Evolutionary conservation across 1,140 invertebrate genomes (phyloP), one percentile per base, ranked within the genome.

Genomic region (Bombus haemorrhoidalis): DNA sequence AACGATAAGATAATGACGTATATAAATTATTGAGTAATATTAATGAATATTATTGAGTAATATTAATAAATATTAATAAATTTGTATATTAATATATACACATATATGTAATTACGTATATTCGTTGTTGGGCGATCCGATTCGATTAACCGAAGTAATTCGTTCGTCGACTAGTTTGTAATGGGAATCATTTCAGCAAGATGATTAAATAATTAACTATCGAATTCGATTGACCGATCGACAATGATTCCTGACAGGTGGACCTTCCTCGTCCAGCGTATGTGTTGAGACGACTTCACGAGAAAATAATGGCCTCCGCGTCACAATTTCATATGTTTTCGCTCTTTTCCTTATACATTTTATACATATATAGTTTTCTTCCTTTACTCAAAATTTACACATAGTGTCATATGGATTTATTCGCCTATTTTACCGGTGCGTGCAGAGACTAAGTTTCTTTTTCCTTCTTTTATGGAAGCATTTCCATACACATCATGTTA

Each of bases 31-130:
- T 53, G 47, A 53, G 47, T 81, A 90, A 88, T 86, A 90, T 78
- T 90, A 88, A 69, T 43, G 78, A 88, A 62, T 74, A 86, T 90
- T 88, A 90, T 90, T 85, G 76, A 87, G 75, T 88, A 83, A 86
- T 88, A 88, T 83, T 90, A 88, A 90, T 47, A 71, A 81, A 37
- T 81, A 90, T 90, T 78, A 41, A 73, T 86, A 88, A 81, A 90
- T 87, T 89, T 83, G 62, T 88, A 90, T 79, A 88, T 90, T 81
- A 81, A 87, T 90, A 87, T 83, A 87, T 85, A 69, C 62, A 76
- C 57, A 79, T 66, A 68, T 88, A 86, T 53, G 47, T 81, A 84
- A 83, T 83, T 74, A 86, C 76, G 69, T 81, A 32, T 41, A 83
- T 86, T 74, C 62, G 85, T 87, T 81, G 37, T 64, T 75, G 53